Conservation (phyloP, 2,888 invertebrate species). For the Ashinkailepas kermadecensis region DNA sequence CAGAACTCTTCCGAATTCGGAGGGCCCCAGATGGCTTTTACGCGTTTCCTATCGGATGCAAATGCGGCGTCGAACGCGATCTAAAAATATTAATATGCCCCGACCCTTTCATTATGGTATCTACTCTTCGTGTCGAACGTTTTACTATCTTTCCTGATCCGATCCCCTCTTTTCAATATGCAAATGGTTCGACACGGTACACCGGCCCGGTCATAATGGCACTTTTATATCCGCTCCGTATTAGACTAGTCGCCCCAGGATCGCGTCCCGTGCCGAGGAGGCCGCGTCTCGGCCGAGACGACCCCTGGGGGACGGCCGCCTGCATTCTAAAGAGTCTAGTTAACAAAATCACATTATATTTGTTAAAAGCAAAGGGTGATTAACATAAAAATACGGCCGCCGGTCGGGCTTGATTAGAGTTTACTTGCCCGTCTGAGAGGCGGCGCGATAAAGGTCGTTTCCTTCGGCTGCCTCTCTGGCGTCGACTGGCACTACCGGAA, state of each 20-base stretch:
- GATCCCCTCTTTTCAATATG: slow-evolving; percentile 21
- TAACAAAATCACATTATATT: slow-evolving; percentile 21
- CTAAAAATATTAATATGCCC: slow-evolving; percentile 22
- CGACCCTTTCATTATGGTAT: slow-evolving; percentile 22
- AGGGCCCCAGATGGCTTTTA: slow-evolving; percentile 8
- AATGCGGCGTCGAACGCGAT: slow-evolving; percentile 4
- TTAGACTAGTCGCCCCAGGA: neutral
- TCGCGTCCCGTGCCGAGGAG: neutral
- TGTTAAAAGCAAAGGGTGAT: slow-evolving; percentile 21
- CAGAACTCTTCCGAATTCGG: slow-evolving; percentile 19
- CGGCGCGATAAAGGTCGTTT: neutral
- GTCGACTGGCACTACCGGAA: neutral
- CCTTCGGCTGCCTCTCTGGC: neutral
- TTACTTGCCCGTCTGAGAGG: neutral
- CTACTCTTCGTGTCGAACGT: slow-evolving; percentile 20
- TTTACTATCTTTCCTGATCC: slow-evolving; percentile 20
- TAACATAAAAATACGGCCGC: slow-evolving; percentile 23
- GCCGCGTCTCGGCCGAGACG: neutral
- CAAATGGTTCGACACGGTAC: slow-evolving; percentile 1
- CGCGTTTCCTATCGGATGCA: slow-evolving; percentile 23
- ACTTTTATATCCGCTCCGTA: slow-evolving; percentile 9
- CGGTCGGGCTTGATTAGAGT: slow-evolving; percentile 11
- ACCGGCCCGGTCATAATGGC: slow-evolving; percentile 18
- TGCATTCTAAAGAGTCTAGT: slow-evolving; percentile 21
- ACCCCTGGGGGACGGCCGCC: neutral